Evolutionary conservation across 2,797 vertebrate species (phyloP).

Genomic region (Cuniculus paca): DNA sequence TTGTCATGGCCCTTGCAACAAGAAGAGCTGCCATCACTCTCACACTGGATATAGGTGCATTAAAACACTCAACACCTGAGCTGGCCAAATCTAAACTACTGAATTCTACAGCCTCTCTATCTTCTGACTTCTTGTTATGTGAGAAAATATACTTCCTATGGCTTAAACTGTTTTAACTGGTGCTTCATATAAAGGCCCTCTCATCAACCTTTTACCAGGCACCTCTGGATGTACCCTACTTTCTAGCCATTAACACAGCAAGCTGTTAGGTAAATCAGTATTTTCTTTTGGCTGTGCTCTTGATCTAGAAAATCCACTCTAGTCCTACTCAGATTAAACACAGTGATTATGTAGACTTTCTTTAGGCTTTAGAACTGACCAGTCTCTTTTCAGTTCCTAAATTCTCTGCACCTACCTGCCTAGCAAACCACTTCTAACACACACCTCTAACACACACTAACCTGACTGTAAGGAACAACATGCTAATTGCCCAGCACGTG

Average conservation of each 20-base stretch:
- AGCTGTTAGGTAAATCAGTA: neutral
- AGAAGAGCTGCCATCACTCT: neutral
- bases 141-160: slow-evolving; percentile 39
- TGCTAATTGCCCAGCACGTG: neutral
- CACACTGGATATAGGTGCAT: neutral
- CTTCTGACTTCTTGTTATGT: neutral
- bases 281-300: neutral
- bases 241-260: neutral
- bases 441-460: neutral
- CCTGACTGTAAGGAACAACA: neutral
- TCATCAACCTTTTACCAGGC: neutral
- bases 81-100: neutral
- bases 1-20: neutral
- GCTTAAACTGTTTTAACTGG: neutral
- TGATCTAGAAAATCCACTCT: neutral
- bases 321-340: neutral
- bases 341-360: neutral
- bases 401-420: neutral
- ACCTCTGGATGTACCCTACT: neutral
- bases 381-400: neutral
- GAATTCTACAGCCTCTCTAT: neutral
- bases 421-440: neutral
- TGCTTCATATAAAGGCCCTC: neutral
- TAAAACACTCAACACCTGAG: neutral
- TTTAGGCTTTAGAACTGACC: neutral